Base-by-base conservation (phyloP, 2,113 vertebrate species). In the Amia ocellicauda region DNA sequence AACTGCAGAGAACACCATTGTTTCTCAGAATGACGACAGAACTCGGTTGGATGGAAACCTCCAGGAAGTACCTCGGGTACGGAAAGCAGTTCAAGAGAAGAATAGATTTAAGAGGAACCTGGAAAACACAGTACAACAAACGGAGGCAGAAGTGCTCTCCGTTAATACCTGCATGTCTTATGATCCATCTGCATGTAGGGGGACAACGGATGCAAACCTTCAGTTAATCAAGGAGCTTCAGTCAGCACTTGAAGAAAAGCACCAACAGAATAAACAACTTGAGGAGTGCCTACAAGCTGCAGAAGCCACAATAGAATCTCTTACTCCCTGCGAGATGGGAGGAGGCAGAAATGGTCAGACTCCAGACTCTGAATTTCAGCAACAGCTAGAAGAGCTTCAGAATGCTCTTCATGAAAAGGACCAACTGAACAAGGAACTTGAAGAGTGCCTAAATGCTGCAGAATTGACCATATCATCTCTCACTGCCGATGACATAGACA, bases 381-480 rank as follows among this genome's bases (percentile, higher is more conserved):
- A 57, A 3, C 67, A 80, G 50, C 71, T 90, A 41, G 79, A 85
- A 40, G 13, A 47, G 14, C 43, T 47, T n/a, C 43, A 47, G 43
- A 47, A 47, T 14, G 43, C 3, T 47, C 43, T 47, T n/a, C 56
- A 60, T 55, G 60, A 63, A 62, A 64, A 55, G 53, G 36, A 63
- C 13, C 22, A 74, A 45, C 19, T 65, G 43, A 69, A 49, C 45
- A 59, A 64, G 10, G 56, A 72, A 66, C 63, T 88, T 1, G 62
- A 57, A 5, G 79, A 82, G 50, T 89, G 83, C 53, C 71, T 89
- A 0, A 62, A 40, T 64, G 83, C 85, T 56, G 66, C 77, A 27
- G 78, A 85, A 62, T 76, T 74, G 7, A 76, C 75, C 0, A 56
- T 87, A 3, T 69, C 80, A 10, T 85, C 83, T 58, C 64, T 89